A percentile compares a stretch with the other conserved stretches of the same genome.
Evolutionary conservation across 2,888 invertebrate species (phyloP).

Genomic region (Drosophila fulvimacula): DNA sequence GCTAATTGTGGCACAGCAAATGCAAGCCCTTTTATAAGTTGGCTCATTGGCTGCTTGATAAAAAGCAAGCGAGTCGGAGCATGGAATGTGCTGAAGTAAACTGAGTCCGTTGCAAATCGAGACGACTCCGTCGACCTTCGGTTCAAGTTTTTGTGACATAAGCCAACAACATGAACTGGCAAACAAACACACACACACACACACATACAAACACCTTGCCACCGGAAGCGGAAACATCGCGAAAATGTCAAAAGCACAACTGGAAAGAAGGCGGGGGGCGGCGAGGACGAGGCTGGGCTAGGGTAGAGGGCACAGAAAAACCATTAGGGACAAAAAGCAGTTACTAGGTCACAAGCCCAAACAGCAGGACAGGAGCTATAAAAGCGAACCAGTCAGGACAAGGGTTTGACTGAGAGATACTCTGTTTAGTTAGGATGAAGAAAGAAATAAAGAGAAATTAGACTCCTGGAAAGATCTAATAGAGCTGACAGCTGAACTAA

Average conservation of each 20-base stretch:
- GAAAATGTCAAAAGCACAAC: slow-evolving; percentile 74
- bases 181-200: slow-evolving; percentile 23
- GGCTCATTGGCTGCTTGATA: slow-evolving; percentile 16
- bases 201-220: slow-evolving; percentile 54
- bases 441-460: not conserved
- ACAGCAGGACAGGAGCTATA: slow-evolving; percentile 50
- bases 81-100: not conserved
- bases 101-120: slow-evolving; percentile 55
- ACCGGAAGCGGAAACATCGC: slow-evolving; percentile 75
- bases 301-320: slow-evolving; percentile 35
- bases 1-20: slow-evolving; percentile 55
- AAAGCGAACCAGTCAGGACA: slow-evolving; percentile 35
- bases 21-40: slow-evolving; percentile 42
- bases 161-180: slow-evolving; percentile 37
- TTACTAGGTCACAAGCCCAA: slow-evolving; percentile 63
- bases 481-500: too few relatives aligned
- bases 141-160: slow-evolving; percentile 27
- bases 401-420: not conserved
- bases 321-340: slow-evolving; percentile 67
- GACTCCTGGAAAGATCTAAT: too few relatives aligned
- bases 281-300: not conserved
- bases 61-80: not conserved
- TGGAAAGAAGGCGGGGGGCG: slow-evolving; percentile 26
- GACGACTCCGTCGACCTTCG: slow-evolving; percentile 54
- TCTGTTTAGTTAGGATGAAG: not conserved